Conservation (phyloP, 2,113 vertebrate species). For the Plestiodon gilberti region DNA sequence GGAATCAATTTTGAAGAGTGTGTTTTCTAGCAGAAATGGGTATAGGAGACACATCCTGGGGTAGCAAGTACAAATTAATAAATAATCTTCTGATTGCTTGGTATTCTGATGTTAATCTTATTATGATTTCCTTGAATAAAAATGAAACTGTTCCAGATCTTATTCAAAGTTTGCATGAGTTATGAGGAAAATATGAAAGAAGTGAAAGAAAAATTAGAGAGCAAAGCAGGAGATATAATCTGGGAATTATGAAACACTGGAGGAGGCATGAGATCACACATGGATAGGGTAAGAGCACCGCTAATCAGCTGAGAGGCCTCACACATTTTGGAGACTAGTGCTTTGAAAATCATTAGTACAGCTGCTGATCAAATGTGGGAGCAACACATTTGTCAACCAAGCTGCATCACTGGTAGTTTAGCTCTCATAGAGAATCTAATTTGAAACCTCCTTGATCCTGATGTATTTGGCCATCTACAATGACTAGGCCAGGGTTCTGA, state of each 20-base stretch:
- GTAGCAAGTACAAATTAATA: neutral
- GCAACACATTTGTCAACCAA: neutral
- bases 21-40: neutral
- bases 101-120: neutral
- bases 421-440: neutral
- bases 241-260: neutral
- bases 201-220: neutral
- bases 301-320: neutral
- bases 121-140: neutral
- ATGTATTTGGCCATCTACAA: too few species aligned
- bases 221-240: neutral
- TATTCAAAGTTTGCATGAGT: conserved; percentile 4
- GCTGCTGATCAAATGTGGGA: neutral
- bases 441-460: too few species aligned
- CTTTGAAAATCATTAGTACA: neutral
- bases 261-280: neutral
- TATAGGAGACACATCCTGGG: conserved; percentile 7
- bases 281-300: neutral
- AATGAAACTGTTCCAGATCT: neutral
- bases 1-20: neutral
- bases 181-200: neutral
- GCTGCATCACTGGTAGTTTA: neutral
- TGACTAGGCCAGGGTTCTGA: too few species aligned
- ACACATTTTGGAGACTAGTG: neutral
- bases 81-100: neutral